Base-by-base conservation (phyloP, 2,888 invertebrate genomes). In the Fissipunctia ypsillon region DNA sequence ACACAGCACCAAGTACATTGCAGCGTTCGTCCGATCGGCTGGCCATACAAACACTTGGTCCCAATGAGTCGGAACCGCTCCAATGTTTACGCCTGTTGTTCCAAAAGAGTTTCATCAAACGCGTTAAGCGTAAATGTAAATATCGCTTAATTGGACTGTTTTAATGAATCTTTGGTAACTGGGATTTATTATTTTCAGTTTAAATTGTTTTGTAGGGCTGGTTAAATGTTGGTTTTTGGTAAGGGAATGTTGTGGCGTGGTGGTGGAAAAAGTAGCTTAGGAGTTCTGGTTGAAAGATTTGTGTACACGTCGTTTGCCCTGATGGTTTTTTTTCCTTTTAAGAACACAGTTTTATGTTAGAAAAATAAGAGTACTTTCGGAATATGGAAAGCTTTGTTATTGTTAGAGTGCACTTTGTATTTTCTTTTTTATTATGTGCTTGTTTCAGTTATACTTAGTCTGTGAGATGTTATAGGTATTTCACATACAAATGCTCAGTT, bases 101-200 rank as follows among this genome's bases (percentile, higher is more conserved):
- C 57, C 78, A 78, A 87, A 87, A 87, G 81, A 83, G 80, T 84
- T 76, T 71, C 76, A 79, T 79, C 81, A 80, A 86, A 84, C 70
- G 84, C 84, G 83, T 84, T 78, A 87, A 86, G 83, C 86, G 87
- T 84, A 74, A 87, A 86, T 78, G 84, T 86, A 87, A 87, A 87
- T 80, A 86, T 78, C 65, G 78, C 79, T 84, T 87, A 87, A 87
- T 87, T 87, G 87, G 80, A 67, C 75, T 72, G 84, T 78, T 87
- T 86, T 87, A 87, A 87, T 87, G 77, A 83, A 81, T 78, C 80
- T 77, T 86, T 78, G 73, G 65, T 67, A 70, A 68, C 78, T 74
- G 74, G 69, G 85, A 84, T 84, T 83, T 81, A 81, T 84, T 84
- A 67, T 78, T 85, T 86, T 85, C 70, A 80, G 61, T 85, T 83